Conservation (phyloP, 2,888 invertebrate genomes). For the Germaria angustata region DNA sequence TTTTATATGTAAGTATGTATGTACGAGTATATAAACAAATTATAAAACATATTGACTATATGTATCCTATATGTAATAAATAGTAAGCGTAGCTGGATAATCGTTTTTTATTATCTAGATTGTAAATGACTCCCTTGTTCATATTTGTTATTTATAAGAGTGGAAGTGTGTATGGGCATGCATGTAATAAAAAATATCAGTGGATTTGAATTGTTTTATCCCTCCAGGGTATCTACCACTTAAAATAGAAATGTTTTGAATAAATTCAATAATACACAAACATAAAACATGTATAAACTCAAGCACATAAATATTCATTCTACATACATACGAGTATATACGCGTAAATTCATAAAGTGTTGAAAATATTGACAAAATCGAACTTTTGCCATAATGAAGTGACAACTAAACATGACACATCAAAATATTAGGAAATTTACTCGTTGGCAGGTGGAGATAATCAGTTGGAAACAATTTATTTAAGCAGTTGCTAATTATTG, state of each 20-base stretch:
- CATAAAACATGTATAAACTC: too few species aligned
- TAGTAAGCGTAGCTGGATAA: constrained; percentile 14
- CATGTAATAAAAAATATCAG: not conserved
- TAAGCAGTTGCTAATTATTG: not conserved
- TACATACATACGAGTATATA: not conserved
- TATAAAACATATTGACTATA: not conserved
- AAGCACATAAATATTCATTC: too few species aligned
- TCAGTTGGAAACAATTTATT: not conserved
- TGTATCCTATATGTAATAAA: too few species aligned
- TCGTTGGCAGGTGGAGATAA: not conserved
- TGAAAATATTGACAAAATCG: too few species aligned
- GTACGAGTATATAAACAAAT: not conserved
- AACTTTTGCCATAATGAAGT: not conserved
- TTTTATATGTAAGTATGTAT: not conserved
- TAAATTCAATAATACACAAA: too few species aligned
- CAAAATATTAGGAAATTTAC: not conserved
- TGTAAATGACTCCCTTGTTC: constrained; percentile 30
- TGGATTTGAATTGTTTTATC: not conserved
- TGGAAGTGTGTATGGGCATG: not conserved
- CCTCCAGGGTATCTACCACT: too few species aligned
- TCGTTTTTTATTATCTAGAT: constrained; percentile 44
- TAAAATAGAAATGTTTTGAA: too few species aligned
- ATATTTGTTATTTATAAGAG: not conserved
- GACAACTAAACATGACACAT: not conserved
- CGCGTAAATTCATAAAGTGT: not conserved